Evolutionary conservation across 2,113 vertebrate genomes (phyloP), one percentile per base, ranked within the genome.

Genomic region (Vireo altiloquus): DNA sequence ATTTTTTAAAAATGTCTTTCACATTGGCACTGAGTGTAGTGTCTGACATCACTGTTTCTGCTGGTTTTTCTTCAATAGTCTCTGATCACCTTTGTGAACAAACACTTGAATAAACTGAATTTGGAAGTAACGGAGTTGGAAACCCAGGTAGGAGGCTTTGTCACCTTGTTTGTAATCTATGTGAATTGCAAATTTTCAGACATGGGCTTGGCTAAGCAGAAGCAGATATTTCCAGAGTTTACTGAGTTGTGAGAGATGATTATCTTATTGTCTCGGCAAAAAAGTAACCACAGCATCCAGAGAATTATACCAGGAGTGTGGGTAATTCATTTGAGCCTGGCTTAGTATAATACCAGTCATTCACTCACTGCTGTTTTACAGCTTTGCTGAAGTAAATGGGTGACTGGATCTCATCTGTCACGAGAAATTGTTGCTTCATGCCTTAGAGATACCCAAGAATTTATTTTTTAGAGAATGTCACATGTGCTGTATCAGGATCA

Each of bases 51-150:
- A 10, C 7, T 42, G 12, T 5, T 46, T 69, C 52, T 91, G 6
- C 28, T 83, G 1, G 0, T 3, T 69, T 87, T 97, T 39, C 13
- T 93, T 87, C 42, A 10, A 10, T 86, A 99, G 98, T 98, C 98
- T 22, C 97, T 99, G 86, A 99, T 99, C 97, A 98, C 98, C 2
- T 99, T 99, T 63, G 98, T 99, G 89, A 99, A 99, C 97, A 99
- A 99, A 74, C 98, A 99, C 82, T 96, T 99, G 53, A 99, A 98
- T 95, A 99, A 99, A 90, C 96, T 99, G 81, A 99, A 99, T 86
- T 81, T 99, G 97, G 99, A 99, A 93, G 99, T 99, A 69, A 98
- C 98, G 0, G 98, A 99, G 33, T 97, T 99, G 71, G 98, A 99
- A 96, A 98, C 98, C 17, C 99, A 99, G 98, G 99, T 99, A 94